Conservation (phyloP, 2,888 invertebrate genomes). For the Malachius bipustulatus region DNA sequence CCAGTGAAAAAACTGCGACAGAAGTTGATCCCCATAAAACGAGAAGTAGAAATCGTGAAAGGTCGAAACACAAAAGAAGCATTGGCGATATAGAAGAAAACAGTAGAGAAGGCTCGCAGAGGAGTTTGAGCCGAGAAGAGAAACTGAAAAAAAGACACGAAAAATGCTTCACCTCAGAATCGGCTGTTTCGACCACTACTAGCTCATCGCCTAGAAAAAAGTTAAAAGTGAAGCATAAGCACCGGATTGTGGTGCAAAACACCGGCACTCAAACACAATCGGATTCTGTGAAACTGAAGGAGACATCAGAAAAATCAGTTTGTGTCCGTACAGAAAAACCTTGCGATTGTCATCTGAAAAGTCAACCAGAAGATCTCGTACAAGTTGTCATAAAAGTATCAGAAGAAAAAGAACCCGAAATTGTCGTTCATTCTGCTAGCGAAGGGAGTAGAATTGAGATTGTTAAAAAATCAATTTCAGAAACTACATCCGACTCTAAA, state of each 20-base stretch:
- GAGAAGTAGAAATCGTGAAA: background rate
- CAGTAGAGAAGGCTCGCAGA: background rate
- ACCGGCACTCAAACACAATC: constrained; percentile 31
- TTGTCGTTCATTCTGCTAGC: constrained; percentile 22
- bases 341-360: constrained; percentile 21
- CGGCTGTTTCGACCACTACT: background rate
- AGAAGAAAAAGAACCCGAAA: constrained; percentile 26
- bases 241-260: constrained; percentile 28
- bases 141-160: constrained; percentile 2
- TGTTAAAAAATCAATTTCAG: constrained; percentile 1
- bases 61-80: constrained; percentile 3
- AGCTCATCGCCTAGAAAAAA: constrained; percentile 18
- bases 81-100: background rate
- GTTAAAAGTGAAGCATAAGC: constrained; percentile 11
- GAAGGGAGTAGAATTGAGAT: constrained; percentile 11
- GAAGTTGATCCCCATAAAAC: background rate
- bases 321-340: constrained; percentile 14
- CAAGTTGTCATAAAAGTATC: constrained; percentile 33
- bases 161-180: background rate
- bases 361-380: constrained; percentile 25
- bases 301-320: background rate
- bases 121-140: constrained; percentile 1
- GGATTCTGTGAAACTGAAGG: background rate
- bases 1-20: background rate
- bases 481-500: too few relatives aligned